Percentiles rank a stretch among this genome's conserved stretches.
These are phyloP conservation scores for Psylliodes chrysocephalus DNA, from an alignment of 2,888 invertebrate species.

Conservation along the genomic window DNA sequence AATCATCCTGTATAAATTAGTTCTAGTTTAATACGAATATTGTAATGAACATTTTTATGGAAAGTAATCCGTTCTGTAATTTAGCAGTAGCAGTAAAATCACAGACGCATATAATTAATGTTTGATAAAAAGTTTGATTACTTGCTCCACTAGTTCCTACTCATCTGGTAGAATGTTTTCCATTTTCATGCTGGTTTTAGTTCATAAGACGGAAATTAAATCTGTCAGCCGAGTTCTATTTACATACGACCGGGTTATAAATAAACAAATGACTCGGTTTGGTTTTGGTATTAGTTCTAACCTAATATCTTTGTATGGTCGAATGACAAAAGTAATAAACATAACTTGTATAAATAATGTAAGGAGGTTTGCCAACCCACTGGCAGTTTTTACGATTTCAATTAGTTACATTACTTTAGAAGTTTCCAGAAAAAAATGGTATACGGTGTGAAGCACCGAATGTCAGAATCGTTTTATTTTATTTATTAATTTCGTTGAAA, in stretches of 20 bases:
- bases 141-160: constrained; percentile 4
- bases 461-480: no score
- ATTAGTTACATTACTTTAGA: no score
- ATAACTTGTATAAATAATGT: neutral
- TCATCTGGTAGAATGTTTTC: constrained; percentile 21
- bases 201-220: constrained; percentile 13
- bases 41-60: no score
- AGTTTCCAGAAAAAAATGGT: no score
- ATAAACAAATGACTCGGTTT: neutral
- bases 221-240: constrained; percentile 4
- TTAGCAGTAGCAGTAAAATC: no score
- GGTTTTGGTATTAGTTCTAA: neutral
- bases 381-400: neutral
- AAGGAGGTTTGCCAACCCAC: neutral
- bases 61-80: no score
- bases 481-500: no score
- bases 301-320: neutral
- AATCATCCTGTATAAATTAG: no score
- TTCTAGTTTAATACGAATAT: no score
- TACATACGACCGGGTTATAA: neutral
- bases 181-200: constrained; percentile 8
- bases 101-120: constrained; percentile 6
- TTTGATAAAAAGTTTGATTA: constrained; percentile 1
- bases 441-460: no score
- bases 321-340: neutral